A percentile compares a stretch with the other conserved stretches of the same genome.
phyloP scores from a whole-genome alignment of 2,113 vertebrate genomes.

The Podarcis muralis region DNA sequence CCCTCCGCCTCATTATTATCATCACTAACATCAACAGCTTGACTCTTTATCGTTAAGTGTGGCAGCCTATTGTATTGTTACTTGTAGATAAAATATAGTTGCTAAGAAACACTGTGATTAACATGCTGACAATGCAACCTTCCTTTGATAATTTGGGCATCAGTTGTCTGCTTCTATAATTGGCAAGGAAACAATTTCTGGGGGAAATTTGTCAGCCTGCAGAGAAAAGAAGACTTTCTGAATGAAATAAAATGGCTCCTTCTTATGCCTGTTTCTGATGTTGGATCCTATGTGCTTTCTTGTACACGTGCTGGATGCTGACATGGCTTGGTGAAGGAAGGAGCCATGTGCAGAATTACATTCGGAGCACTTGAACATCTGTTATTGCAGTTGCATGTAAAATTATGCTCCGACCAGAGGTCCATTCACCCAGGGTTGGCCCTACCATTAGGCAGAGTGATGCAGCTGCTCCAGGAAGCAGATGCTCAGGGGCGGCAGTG shows the following conservation, averaged over 20 bases:
- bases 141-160: slow-evolving; percentile 72
- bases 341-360: neutral
- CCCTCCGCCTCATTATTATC: slow-evolving; percentile 22
- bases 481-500: too few species aligned
- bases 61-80: slow-evolving; percentile 66
- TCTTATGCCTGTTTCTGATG: neutral
- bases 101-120: slow-evolving; percentile 77
- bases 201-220: slow-evolving; percentile 66
- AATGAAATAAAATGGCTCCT: slow-evolving; percentile 61
- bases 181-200: slow-evolving; percentile 74
- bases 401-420: neutral
- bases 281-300: neutral
- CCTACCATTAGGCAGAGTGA: too few species aligned
- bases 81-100: slow-evolving; percentile 73
- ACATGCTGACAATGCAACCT: slow-evolving; percentile 69
- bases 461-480: too few species aligned
- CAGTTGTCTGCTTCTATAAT: slow-evolving; percentile 73
- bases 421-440: neutral
- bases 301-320: neutral
- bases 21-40: slow-evolving; percentile 26
- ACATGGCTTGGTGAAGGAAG: neutral
- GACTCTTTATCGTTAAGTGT: slow-evolving; percentile 50
- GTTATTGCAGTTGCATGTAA: neutral
- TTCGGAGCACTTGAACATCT: too few species aligned
- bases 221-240: slow-evolving; percentile 61